Evolutionary conservation across 2,888 invertebrate genomes (phyloP).

Genomic region (Zhuqinia jingwanae): DNA sequence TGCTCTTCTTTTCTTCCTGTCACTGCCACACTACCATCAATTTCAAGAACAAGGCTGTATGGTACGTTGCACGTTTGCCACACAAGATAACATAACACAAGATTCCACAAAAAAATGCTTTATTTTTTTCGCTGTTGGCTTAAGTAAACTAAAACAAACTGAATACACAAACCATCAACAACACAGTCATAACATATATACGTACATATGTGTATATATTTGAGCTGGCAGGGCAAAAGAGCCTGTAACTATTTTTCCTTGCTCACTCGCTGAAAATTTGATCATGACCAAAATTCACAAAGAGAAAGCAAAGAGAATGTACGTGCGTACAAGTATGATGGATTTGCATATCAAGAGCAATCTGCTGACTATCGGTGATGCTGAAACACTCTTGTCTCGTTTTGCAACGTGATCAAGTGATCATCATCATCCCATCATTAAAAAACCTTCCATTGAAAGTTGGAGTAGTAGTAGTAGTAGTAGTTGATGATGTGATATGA

Average conservation of each 20-base stretch:
- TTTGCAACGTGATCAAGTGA: background rate
- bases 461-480: background rate
- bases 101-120: background rate
- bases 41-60: slow-evolving; percentile 49
- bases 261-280: background rate
- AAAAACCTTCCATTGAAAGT: background rate
- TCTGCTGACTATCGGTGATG: too few relatives aligned
- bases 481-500: background rate
- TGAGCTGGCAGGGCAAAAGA: background rate
- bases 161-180: slow-evolving; percentile 11
- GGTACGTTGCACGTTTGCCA: background rate
- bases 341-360: too few relatives aligned
- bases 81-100: background rate
- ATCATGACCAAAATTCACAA: background rate
- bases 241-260: background rate
- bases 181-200: background rate
- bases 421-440: background rate
- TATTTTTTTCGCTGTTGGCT: background rate
- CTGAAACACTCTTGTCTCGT: too few relatives aligned
- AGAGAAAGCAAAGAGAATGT: background rate
- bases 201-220: too few relatives aligned
- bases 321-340: too few relatives aligned
- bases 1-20: slow-evolving; percentile 13
- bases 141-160: background rate
- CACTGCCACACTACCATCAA: slow-evolving; percentile 9